These are phyloP conservation scores for Sphenodon punctatus DNA, from an alignment of 2,797 vertebrate genomes.

Conservation along the genomic window DNA sequence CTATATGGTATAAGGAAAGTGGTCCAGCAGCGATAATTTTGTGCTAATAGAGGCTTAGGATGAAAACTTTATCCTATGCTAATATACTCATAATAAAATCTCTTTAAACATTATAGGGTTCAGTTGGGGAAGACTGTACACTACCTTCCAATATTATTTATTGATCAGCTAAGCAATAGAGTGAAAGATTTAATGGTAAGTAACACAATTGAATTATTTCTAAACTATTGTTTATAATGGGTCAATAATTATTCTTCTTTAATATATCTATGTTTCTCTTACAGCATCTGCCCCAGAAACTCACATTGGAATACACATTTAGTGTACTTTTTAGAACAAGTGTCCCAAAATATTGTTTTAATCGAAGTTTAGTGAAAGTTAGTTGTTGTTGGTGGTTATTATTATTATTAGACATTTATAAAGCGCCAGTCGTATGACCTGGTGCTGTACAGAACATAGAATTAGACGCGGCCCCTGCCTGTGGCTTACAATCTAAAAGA, in stretches of 20 bases:
- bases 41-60: no score
- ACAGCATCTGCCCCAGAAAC: not conserved
- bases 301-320: not conserved
- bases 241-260: not conserved
- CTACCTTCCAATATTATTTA: conserved; percentile 95
- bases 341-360: not conserved
- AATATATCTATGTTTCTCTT: no score
- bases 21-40: no score
- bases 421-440: no score
- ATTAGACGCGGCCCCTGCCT: no score
- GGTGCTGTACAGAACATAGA: no score
- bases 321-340: not conserved
- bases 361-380: no score
- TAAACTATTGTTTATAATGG: conserved; percentile 8
- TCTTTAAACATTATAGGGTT: conserved; percentile 76
- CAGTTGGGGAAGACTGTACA: conserved; percentile 87
- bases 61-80: no score
- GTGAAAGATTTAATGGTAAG: conserved; percentile 93
- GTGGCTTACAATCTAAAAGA: no score
- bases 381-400: no score
- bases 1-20: no score
- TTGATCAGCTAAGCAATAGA: conserved; percentile 93
- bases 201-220: conserved; percentile 47
- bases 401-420: no score
- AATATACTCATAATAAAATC: conserved; percentile 19